Evolutionary conservation across 2,113 vertebrate genomes (phyloP).

Genomic region (Corythoichthys haematopterus): DNA sequence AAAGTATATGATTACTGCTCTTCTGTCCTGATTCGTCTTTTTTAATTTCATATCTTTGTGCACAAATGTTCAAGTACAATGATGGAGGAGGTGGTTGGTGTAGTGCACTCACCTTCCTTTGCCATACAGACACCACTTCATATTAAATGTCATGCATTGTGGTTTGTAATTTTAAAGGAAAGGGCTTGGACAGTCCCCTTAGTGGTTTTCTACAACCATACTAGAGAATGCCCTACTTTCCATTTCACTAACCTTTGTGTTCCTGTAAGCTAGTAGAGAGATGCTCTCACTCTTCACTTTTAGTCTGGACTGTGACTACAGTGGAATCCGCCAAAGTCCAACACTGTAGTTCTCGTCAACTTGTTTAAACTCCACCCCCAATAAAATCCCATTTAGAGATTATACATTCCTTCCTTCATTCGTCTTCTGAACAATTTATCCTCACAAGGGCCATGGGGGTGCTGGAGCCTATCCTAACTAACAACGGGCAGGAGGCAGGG

Average conservation of each 20-base stretch:
- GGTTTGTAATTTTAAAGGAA: slow-evolving; percentile 34
- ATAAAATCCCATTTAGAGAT: neutral
- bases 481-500: no score
- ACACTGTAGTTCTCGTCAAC: neutral
- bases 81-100: neutral
- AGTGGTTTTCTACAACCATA: slow-evolving; percentile 6
- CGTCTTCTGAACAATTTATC: no score
- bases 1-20: no score
- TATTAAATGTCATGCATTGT: slow-evolving; percentile 28
- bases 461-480: no score
- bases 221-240: slow-evolving; percentile 20
- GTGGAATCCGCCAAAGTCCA: neutral
- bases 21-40: no score
- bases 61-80: neutral
- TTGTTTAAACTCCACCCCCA: neutral
- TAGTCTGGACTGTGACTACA: slow-evolving; percentile 8
- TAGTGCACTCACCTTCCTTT: slow-evolving; percentile 1
- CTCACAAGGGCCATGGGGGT: no score
- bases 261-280: neutral
- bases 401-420: no score
- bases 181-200: slow-evolving; percentile 3
- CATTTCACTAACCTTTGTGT: slow-evolving; percentile 12
- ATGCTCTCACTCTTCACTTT: slow-evolving; percentile 14
- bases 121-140: slow-evolving; percentile 2
- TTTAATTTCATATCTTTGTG: neutral